Evolutionary conservation across 2,888 invertebrate species (phyloP), one percentile per base, ranked within the genome.

Genomic region (Rhodophaea formosa): DNA sequence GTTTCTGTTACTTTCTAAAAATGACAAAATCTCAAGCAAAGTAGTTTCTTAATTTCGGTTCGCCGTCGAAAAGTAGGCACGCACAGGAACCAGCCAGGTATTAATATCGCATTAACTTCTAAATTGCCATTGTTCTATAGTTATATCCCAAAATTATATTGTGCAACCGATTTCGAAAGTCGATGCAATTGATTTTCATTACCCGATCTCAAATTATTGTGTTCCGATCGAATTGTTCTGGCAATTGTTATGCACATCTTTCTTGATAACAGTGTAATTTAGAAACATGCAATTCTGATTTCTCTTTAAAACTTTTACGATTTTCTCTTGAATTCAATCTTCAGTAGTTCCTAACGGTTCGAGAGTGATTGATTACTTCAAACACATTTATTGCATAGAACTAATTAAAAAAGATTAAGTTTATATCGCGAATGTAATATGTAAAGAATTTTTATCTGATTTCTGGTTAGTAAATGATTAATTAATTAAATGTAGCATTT

Each of bases 101-200:
- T 49, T 49, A 51, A 51, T 51, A 8, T 35, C n/a, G 10, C 14
- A 51, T 51, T 35, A 32, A 14, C 32, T n/a, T 8, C 23, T n/a
- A 35, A 51, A 51, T 39, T 51, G 35, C 35, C 15, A 51, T 51
- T 51, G 51, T 51, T 35, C 35, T 30, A 12, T 12, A n/a, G n/a
- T n/a, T n/a, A n/a, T n/a, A 51, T 39, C 35, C 51, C 32, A 15
- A 17, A 8, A 51, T 49, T 46, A 23, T 49, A 51, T 35, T 16
- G 35, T 51, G 17, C 45, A 49, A 30, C 30, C 30, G 17, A 51
- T 51, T 51, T 35, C 35, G 51, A 51, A 51, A 51, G 49, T 49
- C 51, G 30, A 30, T 49, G 47, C 47, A 49, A 49, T 49, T 49
- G 47, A 30, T 49, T 49, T 49, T 49, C 47, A 49, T 49, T 49